A percentile compares a stretch with the other conserved stretches of the same genome.
These are phyloP conservation scores for Rhinoderma darwinii DNA, from an alignment of 2,113 vertebrate genomes.

Conservation along the genomic window DNA sequence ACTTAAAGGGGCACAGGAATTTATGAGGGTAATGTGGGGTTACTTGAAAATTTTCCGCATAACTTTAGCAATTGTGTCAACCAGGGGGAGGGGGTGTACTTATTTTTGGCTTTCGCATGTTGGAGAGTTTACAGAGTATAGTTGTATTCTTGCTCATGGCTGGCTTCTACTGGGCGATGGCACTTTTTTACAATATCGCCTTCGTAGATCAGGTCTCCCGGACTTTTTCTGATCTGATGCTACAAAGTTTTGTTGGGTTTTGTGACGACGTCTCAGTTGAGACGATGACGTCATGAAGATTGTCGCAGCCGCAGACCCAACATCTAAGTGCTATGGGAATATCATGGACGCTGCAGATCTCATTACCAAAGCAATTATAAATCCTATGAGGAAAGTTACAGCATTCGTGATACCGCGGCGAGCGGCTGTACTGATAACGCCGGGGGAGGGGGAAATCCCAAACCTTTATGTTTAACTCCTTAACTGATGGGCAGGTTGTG, in stretches of 20 bases:
- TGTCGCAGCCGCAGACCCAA: conserved; percentile 4
- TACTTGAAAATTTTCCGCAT: too few relatives aligned
- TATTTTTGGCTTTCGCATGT: too few relatives aligned
- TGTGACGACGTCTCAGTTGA: background rate
- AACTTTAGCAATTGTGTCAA: too few relatives aligned
- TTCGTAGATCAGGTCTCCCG: too few relatives aligned
- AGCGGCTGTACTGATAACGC: background rate
- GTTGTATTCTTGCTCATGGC: too few relatives aligned
- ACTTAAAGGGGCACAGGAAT: too few relatives aligned
- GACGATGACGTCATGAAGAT: background rate
- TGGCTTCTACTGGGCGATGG: too few relatives aligned
- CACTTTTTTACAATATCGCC: too few relatives aligned
- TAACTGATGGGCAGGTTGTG: background rate
- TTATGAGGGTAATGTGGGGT: too few relatives aligned
- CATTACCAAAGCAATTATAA: conserved; percentile 48
- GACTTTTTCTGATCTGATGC: background rate
- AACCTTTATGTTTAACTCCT: background rate
- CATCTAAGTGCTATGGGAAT: conserved; percentile 45
- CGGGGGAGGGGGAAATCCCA: background rate
- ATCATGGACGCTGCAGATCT: conserved; percentile 19
- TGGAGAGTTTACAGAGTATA: too few relatives aligned
- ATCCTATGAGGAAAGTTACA: conserved; percentile 29
- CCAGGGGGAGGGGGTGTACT: too few relatives aligned
- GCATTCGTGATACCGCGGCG: background rate
- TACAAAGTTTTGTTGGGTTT: background rate